Conservation (phyloP, 2,888 invertebrate species). For the Amphipoea oculea region DNA sequence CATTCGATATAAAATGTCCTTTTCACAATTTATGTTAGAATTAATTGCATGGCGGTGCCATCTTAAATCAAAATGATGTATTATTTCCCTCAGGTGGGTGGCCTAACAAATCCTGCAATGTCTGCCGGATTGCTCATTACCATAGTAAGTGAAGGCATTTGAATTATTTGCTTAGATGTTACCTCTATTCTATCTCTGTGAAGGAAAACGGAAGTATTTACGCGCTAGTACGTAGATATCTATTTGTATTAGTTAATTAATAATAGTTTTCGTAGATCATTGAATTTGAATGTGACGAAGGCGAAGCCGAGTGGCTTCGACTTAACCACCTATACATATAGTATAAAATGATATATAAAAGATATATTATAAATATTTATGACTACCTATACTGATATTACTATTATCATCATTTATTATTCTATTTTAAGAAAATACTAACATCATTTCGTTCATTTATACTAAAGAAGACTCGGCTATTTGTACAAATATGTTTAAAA, state of each 20-base stretch:
- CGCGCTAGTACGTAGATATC: not conserved
- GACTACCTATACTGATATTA: too few species aligned
- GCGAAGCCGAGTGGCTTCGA: too few species aligned
- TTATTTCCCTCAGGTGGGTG: constrained; percentile 59
- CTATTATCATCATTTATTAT: not conserved
- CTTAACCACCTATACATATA: too few species aligned
- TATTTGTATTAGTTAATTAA: not conserved
- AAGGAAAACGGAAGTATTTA: constrained; percentile 5
- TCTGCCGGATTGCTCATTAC: constrained; percentile 60
- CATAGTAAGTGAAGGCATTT: constrained; percentile 66
- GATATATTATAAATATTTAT: not conserved
- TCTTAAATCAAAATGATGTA: constrained; percentile 69
- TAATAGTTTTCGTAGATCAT: not conserved
- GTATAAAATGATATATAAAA: too few species aligned
- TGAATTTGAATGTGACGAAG: not conserved
- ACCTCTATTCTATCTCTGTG: constrained; percentile 1
- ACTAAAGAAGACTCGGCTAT: not conserved
- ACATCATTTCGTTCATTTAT: too few species aligned
- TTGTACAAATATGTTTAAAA: not conserved
- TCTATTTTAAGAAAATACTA: not conserved
- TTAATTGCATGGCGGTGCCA: constrained; percentile 57
- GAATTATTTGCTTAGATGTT: constrained; percentile 56
- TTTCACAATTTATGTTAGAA: constrained; percentile 42
- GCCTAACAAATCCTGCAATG: constrained; percentile 48
- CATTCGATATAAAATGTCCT: constrained; percentile 44